Evolutionary conservation across 2,113 vertebrate genomes (phyloP).

Genomic region (Pseudopipra pipra): DNA sequence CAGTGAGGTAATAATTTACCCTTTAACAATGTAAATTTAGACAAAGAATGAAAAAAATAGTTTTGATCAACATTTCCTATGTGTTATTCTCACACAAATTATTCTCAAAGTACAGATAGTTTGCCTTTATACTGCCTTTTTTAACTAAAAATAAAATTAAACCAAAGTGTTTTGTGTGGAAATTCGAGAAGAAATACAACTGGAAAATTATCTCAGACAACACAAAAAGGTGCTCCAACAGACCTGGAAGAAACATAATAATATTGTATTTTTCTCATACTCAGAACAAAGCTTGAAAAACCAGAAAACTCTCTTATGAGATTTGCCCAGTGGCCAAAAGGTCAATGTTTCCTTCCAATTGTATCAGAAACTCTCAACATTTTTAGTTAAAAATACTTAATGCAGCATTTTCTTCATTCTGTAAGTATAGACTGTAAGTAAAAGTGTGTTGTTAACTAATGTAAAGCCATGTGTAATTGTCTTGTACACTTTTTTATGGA

Average conservation of each 20-base stretch:
- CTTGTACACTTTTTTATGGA: neutral
- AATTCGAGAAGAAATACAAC: conserved; percentile 38
- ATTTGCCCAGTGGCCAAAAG: neutral
- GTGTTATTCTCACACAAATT: neutral
- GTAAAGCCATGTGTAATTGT: neutral
- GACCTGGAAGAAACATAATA: conserved; percentile 21
- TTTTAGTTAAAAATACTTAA: neutral
- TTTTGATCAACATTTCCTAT: neutral
- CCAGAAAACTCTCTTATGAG: neutral
- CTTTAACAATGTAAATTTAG: neutral
- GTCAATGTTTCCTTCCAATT: neutral
- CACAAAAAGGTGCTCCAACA: neutral
- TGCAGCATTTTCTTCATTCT: neutral
- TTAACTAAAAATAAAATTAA: neutral
- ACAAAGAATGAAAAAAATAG: neutral
- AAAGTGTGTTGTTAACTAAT: neutral
- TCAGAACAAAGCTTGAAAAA: neutral
- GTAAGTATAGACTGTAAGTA: neutral
- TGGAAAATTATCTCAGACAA: conserved; percentile 17
- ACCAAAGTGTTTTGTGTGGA: conserved; percentile 1
- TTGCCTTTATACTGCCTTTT: neutral
- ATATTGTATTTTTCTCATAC: neutral
- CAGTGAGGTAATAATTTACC: neutral
- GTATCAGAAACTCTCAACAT: neutral
- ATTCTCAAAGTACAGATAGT: neutral